Percentiles rank a stretch among this genome's conserved stretches.
phyloP scores from a whole-genome alignment of 2,888 invertebrate species.

The Cordylochernes scorpioides region DNA sequence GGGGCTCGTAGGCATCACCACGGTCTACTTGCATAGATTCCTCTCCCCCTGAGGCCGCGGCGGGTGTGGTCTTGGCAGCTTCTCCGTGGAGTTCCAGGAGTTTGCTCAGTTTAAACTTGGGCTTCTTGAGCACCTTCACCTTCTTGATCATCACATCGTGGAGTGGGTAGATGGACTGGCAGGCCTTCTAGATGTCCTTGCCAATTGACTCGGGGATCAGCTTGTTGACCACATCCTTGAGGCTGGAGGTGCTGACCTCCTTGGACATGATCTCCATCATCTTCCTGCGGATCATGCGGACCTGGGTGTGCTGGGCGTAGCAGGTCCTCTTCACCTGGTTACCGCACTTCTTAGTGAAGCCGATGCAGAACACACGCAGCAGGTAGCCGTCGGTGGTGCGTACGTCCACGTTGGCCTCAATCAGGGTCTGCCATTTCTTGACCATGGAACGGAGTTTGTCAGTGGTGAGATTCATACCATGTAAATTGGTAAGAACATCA shows the following conservation, averaged over 20 bases:
- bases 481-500: conserved; percentile 93
- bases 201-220: conserved; percentile 93
- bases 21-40: conserved; percentile 20
- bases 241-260: conserved; percentile 63
- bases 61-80: conserved; percentile 29
- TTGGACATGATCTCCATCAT: conserved; percentile 89
- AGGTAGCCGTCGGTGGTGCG: conserved; percentile 93
- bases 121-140: conserved; percentile 95
- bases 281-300: conserved; percentile 76
- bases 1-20: conserved; percentile 68
- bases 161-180: conserved; percentile 86
- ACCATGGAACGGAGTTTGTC: conserved; percentile 98
- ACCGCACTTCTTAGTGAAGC: conserved; percentile 87
- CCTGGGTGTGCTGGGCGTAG: conserved; percentile 93
- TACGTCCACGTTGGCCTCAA: conserved; percentile 88
- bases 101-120: conserved; percentile 84
- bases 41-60: conserved; percentile 14
- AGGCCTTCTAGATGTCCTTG: conserved; percentile 92
- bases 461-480: conserved; percentile 96
- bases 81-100: conserved; percentile 87
- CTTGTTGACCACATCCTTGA: conserved; percentile 87
- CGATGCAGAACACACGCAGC: conserved; percentile 89
- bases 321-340: conserved; percentile 87
- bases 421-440: conserved; percentile 56
- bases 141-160: conserved; percentile 96